Percentiles rank a stretch among this genome's conserved stretches.
These are phyloP conservation scores for Cheilosia variabilis DNA, from an alignment of 2,888 invertebrate genomes.

Conservation along the genomic window DNA sequence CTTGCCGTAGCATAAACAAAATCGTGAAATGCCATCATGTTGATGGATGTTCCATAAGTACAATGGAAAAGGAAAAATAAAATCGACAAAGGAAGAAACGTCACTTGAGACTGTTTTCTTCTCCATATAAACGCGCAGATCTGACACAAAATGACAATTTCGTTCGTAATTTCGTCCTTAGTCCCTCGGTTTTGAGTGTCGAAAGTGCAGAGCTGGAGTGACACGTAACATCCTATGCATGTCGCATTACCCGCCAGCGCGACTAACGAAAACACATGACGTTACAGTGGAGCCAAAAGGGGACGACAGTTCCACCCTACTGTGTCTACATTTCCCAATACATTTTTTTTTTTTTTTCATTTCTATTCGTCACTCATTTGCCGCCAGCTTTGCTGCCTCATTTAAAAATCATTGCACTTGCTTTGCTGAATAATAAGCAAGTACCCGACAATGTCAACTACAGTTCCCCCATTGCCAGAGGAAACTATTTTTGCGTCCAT, in stretches of 20 bases:
- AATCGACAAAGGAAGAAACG: neutral
- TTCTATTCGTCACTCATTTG: neutral
- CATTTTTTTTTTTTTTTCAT: neutral
- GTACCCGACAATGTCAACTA: conserved; percentile 42
- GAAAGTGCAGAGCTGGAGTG: conserved; percentile 18
- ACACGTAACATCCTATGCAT: conserved; percentile 19
- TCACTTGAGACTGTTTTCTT: conserved; percentile 30
- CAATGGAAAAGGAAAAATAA: conserved; percentile 1
- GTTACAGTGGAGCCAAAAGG: conserved; percentile 10
- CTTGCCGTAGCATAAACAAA: conserved; percentile 39
- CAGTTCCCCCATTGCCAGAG: neutral
- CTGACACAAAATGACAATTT: conserved; percentile 13
- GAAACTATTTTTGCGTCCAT: conserved; percentile 6
- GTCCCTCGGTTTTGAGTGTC: conserved; percentile 9
- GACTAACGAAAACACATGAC: conserved; percentile 11
- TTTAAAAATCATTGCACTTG: conserved; percentile 55
- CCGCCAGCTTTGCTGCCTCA: conserved; percentile 18
- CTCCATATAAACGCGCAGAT: neutral
- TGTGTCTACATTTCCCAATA: conserved; percentile 10
- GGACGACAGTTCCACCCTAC: neutral
- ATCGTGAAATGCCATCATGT: conserved; percentile 38
- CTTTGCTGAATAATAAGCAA: conserved; percentile 43
- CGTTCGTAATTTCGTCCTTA: conserved; percentile 24
- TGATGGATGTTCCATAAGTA: conserved; percentile 26
- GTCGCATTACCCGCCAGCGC: conserved; percentile 16